Evolutionary conservation across 2,113 vertebrate species (phyloP).

Genomic region (Rhizomys pruinosus): DNA sequence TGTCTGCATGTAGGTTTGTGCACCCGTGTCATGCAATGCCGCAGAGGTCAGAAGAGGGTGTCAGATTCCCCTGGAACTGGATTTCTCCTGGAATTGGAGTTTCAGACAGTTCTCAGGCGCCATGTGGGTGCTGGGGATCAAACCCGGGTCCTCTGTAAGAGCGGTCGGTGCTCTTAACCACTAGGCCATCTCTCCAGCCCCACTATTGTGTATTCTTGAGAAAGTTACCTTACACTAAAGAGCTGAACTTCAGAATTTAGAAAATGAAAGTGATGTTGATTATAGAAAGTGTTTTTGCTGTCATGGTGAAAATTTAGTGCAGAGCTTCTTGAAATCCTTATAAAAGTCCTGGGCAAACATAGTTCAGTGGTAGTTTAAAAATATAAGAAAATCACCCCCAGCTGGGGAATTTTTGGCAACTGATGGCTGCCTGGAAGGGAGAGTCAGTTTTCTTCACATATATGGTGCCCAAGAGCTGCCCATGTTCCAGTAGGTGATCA

Average conservation of each 20-base stretch:
- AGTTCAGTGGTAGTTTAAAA: not conserved
- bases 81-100: no score
- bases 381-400: not conserved
- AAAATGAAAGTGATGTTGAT: not conserved
- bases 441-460: not conserved
- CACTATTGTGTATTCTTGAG: no score
- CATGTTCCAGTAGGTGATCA: not conserved
- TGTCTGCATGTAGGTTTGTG: no score
- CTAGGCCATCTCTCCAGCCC: no score
- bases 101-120: no score
- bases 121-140: no score
- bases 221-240: not conserved
- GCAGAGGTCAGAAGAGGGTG: no score
- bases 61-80: no score
- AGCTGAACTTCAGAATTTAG: not conserved
- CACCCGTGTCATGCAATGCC: no score
- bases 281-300: not conserved
- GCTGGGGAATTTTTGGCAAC: not conserved
- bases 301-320: not conserved
- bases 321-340: constrained; percentile 12
- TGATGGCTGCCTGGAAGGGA: no score
- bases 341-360: not conserved
- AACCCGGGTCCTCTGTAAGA: no score
- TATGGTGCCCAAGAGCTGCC: not conserved
- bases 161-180: no score